A percentile compares a stretch with the other conserved stretches of the same genome.
Evolutionary conservation across 2,113 vertebrate species (phyloP).

Genomic region (Brachionichthys hirsutus): DNA sequence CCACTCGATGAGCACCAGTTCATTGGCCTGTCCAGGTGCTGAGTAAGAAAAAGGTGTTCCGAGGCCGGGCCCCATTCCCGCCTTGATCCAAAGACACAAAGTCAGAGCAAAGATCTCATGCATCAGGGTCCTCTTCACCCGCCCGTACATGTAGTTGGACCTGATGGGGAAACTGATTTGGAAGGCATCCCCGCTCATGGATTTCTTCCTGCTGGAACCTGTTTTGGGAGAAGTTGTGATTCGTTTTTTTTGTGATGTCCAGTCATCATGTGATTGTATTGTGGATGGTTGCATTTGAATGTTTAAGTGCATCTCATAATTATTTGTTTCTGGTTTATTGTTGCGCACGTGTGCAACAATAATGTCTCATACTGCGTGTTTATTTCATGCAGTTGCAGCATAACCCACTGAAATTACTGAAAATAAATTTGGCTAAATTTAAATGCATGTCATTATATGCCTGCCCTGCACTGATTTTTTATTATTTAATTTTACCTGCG

Average conservation of each 20-base stretch:
- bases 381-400: not conserved
- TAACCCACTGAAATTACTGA: not conserved
- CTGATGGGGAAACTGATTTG: slow-evolving; percentile 81
- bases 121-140: slow-evolving; percentile 73
- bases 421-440: not conserved
- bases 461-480: too few relatives aligned
- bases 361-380: not conserved
- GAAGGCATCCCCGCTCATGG: slow-evolving; percentile 60
- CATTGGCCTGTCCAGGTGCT: slow-evolving; percentile 78
- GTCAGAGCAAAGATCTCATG: slow-evolving; percentile 81
- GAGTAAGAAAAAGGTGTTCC: slow-evolving; percentile 83
- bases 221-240: slow-evolving; percentile 7
- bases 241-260: not conserved
- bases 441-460: not conserved
- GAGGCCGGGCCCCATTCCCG: slow-evolving; percentile 56
- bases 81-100: slow-evolving; percentile 79
- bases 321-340: too few relatives aligned
- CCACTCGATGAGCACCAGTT: slow-evolving; percentile 82
- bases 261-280: not conserved
- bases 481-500: slow-evolving; percentile 57
- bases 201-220: slow-evolving; percentile 61
- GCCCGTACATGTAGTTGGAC: slow-evolving; percentile 80
- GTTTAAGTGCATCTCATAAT: too few relatives aligned
- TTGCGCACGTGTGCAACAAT: not conserved
- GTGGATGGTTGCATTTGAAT: not conserved